Conservation (phyloP, 2,113 vertebrate species). For the Entomyzon cyanotis region DNA sequence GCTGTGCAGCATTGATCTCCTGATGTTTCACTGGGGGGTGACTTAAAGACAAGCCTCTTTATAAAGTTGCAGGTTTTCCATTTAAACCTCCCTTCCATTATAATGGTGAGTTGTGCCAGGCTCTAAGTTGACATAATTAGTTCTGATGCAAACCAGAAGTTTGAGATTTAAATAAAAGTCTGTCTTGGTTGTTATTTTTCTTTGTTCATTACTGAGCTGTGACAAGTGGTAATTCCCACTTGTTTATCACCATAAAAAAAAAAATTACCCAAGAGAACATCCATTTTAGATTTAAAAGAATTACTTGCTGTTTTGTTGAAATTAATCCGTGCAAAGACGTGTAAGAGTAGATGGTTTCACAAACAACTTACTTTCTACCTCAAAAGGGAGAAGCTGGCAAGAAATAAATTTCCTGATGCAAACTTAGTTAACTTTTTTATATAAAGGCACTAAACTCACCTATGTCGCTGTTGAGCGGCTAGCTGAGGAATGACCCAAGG, state of each 20-base stretch:
- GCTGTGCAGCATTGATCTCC: constrained; percentile 37
- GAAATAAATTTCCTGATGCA: constrained; percentile 25
- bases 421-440: constrained; percentile 14
- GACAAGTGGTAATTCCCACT: constrained; percentile 17
- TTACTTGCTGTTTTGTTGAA: neutral
- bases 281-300: neutral
- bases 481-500: too few species aligned
- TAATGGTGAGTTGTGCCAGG: neutral
- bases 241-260: neutral
- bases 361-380: constrained; percentile 18
- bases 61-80: constrained; percentile 3
- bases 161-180: neutral
- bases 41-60: constrained; percentile 19
- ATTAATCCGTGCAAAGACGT: constrained; percentile 38
- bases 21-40: constrained; percentile 20
- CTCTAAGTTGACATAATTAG: neutral
- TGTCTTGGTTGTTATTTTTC: constrained; percentile 3
- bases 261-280: neutral
- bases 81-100: neutral
- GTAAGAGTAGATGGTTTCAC: constrained; percentile 1
- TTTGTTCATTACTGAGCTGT: constrained; percentile 5
- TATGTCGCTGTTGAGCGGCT: too few species aligned
- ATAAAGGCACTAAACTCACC: constrained; percentile 14
- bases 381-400: constrained; percentile 37
- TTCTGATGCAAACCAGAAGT: constrained; percentile 18